Evolutionary conservation across 35 echinoderm and acorn worm species (phyloP).

Genomic region (Holothuria glaberrima): DNA sequence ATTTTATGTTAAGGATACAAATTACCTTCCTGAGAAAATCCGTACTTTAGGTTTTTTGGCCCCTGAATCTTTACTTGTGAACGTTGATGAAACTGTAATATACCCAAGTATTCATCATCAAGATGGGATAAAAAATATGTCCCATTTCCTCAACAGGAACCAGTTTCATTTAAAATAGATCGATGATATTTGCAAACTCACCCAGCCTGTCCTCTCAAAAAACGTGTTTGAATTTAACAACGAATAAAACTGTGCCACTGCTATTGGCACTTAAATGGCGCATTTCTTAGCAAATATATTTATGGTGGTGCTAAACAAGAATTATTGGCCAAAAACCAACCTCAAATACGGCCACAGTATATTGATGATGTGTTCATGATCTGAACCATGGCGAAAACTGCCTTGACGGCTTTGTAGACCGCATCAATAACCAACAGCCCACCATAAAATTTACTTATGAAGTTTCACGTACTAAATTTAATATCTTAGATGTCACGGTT

Average conservation of each 20-base stretch:
- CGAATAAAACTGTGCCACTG: not conserved
- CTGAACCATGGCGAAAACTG: too few relatives aligned
- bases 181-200: not conserved
- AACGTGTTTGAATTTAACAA: slow-evolving; percentile 8
- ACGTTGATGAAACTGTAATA: not conserved
- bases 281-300: not conserved
- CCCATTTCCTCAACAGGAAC: not conserved
- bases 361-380: too few relatives aligned
- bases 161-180: not conserved
- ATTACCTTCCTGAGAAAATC: not conserved
- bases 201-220: not conserved
- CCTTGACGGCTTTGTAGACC: too few relatives aligned
- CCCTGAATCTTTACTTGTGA: not conserved
- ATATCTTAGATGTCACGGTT: too few relatives aligned
- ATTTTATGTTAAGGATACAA: not conserved
- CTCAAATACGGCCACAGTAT: too few relatives aligned
- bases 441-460: too few relatives aligned
- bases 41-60: not conserved
- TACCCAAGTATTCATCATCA: not conserved
- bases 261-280: slow-evolving; percentile 10
- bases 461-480: too few relatives aligned
- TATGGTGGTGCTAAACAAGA: not conserved
- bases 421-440: too few relatives aligned
- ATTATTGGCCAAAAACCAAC: not conserved
- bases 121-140: not conserved